Percentiles rank a stretch among this genome's conserved stretches.
These are phyloP conservation scores for Zaprionus gabonicus DNA, from an alignment of 1,140 invertebrate genomes.

Conservation along the genomic window DNA sequence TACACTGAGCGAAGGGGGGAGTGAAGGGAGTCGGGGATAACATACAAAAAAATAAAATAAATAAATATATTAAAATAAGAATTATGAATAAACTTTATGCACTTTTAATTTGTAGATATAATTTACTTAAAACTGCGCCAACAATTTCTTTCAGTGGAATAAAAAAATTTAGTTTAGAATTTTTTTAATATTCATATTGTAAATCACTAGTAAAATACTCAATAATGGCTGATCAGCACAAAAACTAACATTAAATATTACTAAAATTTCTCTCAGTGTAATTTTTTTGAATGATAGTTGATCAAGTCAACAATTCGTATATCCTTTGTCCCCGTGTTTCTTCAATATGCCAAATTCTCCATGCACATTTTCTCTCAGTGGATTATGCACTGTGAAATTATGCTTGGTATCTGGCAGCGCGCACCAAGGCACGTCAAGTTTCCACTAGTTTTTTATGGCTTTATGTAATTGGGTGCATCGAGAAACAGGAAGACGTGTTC, in stretches of 20 bases:
- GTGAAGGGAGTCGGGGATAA: too few relatives aligned
- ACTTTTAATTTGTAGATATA: too few relatives aligned
- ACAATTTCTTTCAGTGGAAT: background rate
- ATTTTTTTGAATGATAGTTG: background rate
- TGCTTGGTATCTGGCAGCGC: constrained; percentile 17
- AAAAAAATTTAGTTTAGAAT: background rate
- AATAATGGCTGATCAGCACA: too few relatives aligned
- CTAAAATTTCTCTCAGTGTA: constrained; percentile 5
- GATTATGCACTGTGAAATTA: constrained; percentile 10
- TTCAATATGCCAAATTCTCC: too few relatives aligned
- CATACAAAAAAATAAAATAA: too few relatives aligned
- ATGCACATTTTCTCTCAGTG: background rate
- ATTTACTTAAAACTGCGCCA: too few relatives aligned
- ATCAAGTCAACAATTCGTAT: background rate
- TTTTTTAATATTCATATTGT: background rate
- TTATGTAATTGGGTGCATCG: constrained; percentile 48
- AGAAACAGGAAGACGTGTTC: constrained; percentile 75
- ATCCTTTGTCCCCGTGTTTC: background rate
- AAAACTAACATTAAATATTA: background rate
- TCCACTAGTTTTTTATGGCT: constrained; percentile 4
- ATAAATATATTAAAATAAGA: too few relatives aligned
- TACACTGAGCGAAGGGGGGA: constrained; percentile 4
- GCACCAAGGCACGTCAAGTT: constrained; percentile 41
- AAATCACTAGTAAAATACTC: background rate
- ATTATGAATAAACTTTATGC: too few relatives aligned